Base-by-base conservation (phyloP, 2,797 vertebrate genomes). In the Cyprinodon diabolis region DNA sequence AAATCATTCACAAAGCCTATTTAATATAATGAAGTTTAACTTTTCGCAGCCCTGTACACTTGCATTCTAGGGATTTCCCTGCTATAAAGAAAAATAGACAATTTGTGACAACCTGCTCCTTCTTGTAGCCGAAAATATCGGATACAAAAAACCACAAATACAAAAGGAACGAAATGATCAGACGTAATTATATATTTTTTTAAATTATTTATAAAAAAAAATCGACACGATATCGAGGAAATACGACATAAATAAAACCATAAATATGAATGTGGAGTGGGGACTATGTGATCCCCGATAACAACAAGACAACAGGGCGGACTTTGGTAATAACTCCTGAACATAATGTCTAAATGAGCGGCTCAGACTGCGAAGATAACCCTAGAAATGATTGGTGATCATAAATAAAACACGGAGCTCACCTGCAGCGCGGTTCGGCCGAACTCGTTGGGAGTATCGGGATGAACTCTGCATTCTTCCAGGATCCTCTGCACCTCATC, bases 381-480 rank as follows among this genome's bases (percentile, higher is more conserved):
- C 14, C 21, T 23, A 43, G 45, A 23, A 8, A 13, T 6, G 40
- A 45, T 6, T 23, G 11, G 7, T 23, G 10, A 13, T 9, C 13
- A 10, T 43, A 15, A 54, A 43, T 6, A 21, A 37, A 6, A 15
- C 30, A 23, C n/a, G 40, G 62, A 13, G n/a, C 37, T 86, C 84
- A 97, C 97, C 96, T 98, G 97, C 55, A 98, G 87, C 8, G 97
- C 96, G 0, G 96, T 97, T 87, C 92, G 95, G 69, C 95, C 95
- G 65, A 96, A 97, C 76, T 96, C 95, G 66, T 98, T 97, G 40
- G 90, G 83, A 3, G 95, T 93, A 66, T 97, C 95, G 0, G 96
- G 96, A 68, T 96, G 95, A 58, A 97, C 93, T 69, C 95, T 84
- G 78, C 95, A 94, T 69, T 95, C 94, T 80, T 95, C 92, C 87